Percentiles rank a stretch among this genome's conserved stretches.
Conservation (phyloP, 2,888 invertebrate genomes). For the Dascillus cervinus region DNA sequence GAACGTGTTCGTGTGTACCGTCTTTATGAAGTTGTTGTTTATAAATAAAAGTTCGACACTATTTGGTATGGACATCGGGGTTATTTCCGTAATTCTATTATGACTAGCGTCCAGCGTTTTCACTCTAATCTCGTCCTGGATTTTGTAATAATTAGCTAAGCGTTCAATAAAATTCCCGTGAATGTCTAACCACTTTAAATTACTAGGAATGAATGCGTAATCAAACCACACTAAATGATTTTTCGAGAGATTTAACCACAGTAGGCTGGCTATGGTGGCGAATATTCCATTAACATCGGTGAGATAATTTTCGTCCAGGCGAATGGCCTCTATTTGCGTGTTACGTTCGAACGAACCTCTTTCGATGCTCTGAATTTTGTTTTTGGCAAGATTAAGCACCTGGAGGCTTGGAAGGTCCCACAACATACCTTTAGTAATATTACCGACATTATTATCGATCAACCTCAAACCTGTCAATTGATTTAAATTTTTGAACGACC, state of each 20-base stretch:
- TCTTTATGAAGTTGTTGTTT: slow-evolving; percentile 79
- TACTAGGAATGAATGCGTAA: slow-evolving; percentile 84
- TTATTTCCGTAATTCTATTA: slow-evolving; percentile 76
- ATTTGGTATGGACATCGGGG: slow-evolving; percentile 78
- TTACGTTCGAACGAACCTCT: slow-evolving; percentile 77
- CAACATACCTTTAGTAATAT: slow-evolving; percentile 77
- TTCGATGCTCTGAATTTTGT: slow-evolving; percentile 80
- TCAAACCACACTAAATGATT: slow-evolving; percentile 91
- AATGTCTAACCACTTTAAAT: slow-evolving; percentile 84
- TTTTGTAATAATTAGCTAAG: slow-evolving; percentile 80
- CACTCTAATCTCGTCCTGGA: slow-evolving; percentile 72
- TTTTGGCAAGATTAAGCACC: slow-evolving; percentile 82
- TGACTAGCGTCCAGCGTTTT: slow-evolving; percentile 85
- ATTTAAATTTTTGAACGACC: slow-evolving; percentile 76
- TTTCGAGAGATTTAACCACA: slow-evolving; percentile 84
- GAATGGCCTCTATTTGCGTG: slow-evolving; percentile 73
- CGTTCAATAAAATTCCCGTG: slow-evolving; percentile 85
- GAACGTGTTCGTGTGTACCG: slow-evolving; percentile 78
- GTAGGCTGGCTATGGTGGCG: slow-evolving; percentile 72
- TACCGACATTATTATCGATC: slow-evolving; percentile 85
- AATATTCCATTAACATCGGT: slow-evolving; percentile 87
- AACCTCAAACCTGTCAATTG: slow-evolving; percentile 81
- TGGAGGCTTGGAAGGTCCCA: slow-evolving; percentile 77
- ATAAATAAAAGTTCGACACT: slow-evolving; percentile 82
- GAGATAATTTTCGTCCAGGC: slow-evolving; percentile 81